Percentiles rank a stretch among this genome's conserved stretches.
Conservation (phyloP, 2,888 invertebrate genomes). For the Mycalesis mineus region DNA sequence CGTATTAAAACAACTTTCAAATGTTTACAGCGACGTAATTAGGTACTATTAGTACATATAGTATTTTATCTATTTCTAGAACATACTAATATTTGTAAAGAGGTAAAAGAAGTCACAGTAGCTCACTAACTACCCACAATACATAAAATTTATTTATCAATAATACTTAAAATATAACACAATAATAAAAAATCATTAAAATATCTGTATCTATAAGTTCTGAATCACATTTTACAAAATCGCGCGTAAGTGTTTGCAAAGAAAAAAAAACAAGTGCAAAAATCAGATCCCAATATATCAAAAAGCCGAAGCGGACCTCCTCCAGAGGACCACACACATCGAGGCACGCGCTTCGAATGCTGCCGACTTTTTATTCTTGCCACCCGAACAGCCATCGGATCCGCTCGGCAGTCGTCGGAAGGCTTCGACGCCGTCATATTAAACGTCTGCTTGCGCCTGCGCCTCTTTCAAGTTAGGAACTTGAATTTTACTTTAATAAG, state of each 20-base stretch:
- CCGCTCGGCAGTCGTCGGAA: conserved; percentile 62
- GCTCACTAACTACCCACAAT: too few species aligned
- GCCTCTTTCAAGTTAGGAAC: conserved; percentile 62
- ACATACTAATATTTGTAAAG: too few species aligned
- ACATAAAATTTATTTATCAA: too few species aligned
- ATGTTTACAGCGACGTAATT: too few species aligned
- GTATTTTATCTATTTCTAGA: too few species aligned
- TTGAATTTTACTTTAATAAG: conserved; percentile 81
- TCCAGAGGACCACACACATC: conserved; percentile 83
- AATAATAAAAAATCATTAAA: neutral
- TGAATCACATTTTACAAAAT: neutral
- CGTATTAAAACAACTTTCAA: too few species aligned
- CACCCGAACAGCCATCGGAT: conserved; percentile 56
- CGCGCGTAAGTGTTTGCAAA: conserved; percentile 14
- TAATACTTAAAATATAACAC: too few species aligned
- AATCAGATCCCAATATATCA: conserved; percentile 71
- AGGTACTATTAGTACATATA: too few species aligned
- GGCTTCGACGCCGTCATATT: conserved; percentile 53
- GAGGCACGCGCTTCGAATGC: conserved; percentile 86
- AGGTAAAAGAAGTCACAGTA: too few species aligned
- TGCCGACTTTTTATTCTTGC: conserved; percentile 70
- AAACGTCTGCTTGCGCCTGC: conserved; percentile 47
- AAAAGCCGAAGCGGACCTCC: conserved; percentile 71
- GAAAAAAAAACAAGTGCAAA: conserved; percentile 57
- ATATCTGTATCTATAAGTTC: neutral